A percentile compares a stretch with the other conserved stretches of the same genome.
Evolutionary conservation across 2,797 vertebrate species (phyloP).

Genomic region (Geotrypetes seraphini): DNA sequence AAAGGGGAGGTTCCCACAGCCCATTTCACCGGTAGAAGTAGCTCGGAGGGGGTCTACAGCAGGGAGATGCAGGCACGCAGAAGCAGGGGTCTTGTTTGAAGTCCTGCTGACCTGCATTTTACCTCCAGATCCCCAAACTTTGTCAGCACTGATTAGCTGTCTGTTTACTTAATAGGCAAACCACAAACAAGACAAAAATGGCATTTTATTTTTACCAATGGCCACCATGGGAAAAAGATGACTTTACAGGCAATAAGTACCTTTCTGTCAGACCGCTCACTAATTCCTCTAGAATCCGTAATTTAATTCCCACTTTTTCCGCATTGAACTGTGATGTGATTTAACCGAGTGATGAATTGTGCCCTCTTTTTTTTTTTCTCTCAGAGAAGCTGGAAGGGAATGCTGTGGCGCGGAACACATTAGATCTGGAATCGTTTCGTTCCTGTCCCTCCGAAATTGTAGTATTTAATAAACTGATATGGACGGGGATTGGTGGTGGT

Average conservation of each 20-base stretch:
- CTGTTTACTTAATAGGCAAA: slow-evolving; percentile 2
- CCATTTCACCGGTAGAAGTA: too few species aligned
- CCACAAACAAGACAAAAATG: background rate
- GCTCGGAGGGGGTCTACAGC: background rate
- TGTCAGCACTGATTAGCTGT: background rate
- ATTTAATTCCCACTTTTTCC: slow-evolving; percentile 8
- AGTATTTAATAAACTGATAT: too few species aligned
- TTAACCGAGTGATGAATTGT: background rate
- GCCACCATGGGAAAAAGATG: too few species aligned
- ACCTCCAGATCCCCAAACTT: background rate
- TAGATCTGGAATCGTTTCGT: too few species aligned
- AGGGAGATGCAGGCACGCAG: background rate
- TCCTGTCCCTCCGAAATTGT: too few species aligned
- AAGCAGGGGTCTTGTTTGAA: background rate
- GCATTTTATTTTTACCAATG: background rate
- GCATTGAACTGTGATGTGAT: background rate
- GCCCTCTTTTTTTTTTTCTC: slow-evolving; percentile 6
- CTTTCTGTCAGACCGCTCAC: too few species aligned
- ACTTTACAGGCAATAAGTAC: too few species aligned
- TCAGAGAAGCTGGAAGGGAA: background rate
- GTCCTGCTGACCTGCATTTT: slow-evolving; percentile 4
- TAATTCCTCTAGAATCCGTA: too few species aligned
- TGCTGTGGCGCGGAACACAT: background rate
- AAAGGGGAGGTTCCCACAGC: too few species aligned
- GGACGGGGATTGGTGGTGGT: too few species aligned